Evolutionary conservation across 2,113 vertebrate species (phyloP), one percentile per base, ranked within the genome.

Genomic region (Pontoporia blainvillei): DNA sequence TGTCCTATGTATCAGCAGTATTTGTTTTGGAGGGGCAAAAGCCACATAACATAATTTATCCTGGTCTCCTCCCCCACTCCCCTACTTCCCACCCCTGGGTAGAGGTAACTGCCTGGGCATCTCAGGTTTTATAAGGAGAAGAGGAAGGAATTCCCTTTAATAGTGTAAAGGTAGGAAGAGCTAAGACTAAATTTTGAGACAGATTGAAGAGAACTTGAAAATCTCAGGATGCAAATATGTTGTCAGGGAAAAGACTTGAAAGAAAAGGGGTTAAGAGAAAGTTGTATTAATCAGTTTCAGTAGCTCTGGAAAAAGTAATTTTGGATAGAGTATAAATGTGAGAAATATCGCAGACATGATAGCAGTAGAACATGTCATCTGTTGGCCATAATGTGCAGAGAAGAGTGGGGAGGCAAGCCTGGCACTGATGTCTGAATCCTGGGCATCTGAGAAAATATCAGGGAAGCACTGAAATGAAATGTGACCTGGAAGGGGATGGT

Each of bases 171-270:
- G 23, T 61, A 75, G 36, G 9, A 82, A 86, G 44, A 86, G 29
- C 27, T 76, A 84, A 94, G 75, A 81, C 86, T 83, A 66, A 87
- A 91, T 89, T 66, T 23, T 39, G 31, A 11, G 17, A 90, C 12
- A 75, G 29, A 54, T 17, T 72, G 18, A 91, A 85, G 62, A 71
- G 64, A 69, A 82, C 20, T 89, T 86, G 54, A 89, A 64, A 82
- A 96, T 86, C 49, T 9, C 29, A 44, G 18, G 46, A 31, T 85
- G 36, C 41, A 79, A 89, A 73, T 44, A 41, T 25, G 76, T 91
- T 82, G 17, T 89, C 27, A 86, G 25, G 31, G 25, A 61, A 86
- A 94, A 90, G 1, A 20, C 8, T 83, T 92, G 57, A 90, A 76
- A 79, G 34, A 91, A 49, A 91, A 41, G 1, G 5, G 8, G n/a